A percentile compares a stretch with the other conserved stretches of the same genome.
Evolutionary conservation across 2,113 vertebrate species (phyloP).

Genomic region (Notarius lentiginosus): DNA sequence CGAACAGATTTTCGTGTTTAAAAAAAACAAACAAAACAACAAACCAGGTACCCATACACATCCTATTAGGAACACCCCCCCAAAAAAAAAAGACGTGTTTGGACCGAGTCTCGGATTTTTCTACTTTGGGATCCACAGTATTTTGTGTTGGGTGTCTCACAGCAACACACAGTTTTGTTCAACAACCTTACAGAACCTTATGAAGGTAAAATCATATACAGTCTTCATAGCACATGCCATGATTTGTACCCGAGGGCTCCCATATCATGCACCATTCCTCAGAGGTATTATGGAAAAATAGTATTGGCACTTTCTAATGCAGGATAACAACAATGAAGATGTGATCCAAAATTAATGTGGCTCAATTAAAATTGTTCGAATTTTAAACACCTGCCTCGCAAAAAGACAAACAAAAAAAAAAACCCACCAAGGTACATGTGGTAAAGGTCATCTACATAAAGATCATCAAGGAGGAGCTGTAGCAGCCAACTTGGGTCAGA

Average conservation of each 20-base stretch:
- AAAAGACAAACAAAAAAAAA: background rate
- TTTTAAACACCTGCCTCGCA: background rate
- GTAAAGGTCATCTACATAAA: background rate
- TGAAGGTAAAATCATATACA: background rate
- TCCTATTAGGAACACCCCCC: no score
- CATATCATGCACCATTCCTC: background rate
- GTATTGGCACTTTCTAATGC: background rate
- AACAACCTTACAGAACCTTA: background rate
- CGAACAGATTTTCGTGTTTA: background rate
- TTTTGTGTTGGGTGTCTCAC: constrained; percentile 11
- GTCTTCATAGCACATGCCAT: background rate
- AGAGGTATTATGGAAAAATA: background rate
- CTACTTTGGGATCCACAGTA: constrained; percentile 25
- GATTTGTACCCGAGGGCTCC: constrained; percentile 14
- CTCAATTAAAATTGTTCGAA: background rate
- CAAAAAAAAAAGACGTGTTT: background rate
- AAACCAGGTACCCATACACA: no score
- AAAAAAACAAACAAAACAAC: no score
- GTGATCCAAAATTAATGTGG: background rate
- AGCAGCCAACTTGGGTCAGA: background rate
- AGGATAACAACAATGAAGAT: background rate
- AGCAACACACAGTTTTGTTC: background rate
- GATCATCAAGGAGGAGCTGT: background rate
- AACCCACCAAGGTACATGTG: background rate
- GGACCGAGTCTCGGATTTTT: background rate